A percentile compares a stretch with the other conserved stretches of the same genome.
phyloP scores from a whole-genome alignment of 2,113 vertebrate genomes.

The Oreochromis aureus region DNA sequence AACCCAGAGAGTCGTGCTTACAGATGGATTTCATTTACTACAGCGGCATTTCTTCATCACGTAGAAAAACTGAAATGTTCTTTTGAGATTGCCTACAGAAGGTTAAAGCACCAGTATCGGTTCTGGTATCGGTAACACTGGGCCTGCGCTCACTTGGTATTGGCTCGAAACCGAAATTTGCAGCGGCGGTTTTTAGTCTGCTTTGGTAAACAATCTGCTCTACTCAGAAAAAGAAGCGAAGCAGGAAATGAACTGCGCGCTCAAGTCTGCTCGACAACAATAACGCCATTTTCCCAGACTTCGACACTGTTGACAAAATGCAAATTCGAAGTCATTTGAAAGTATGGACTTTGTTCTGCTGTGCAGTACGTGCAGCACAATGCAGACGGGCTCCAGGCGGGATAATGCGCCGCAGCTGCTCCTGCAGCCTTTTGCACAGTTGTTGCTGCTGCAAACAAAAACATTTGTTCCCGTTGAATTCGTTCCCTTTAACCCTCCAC shows the following conservation, averaged over 20 bases:
- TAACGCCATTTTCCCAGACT: conserved; percentile 26
- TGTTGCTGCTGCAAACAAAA: not conserved
- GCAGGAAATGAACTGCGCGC: conserved; percentile 18
- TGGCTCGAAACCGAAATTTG: not conserved
- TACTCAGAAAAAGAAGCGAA: not conserved
- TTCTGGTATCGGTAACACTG: not conserved
- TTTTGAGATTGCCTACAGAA: not conserved
- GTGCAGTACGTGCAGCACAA: not conserved
- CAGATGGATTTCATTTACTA: not conserved
- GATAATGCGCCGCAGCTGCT: conserved; percentile 50
- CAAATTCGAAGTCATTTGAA: not conserved
- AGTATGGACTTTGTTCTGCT: not conserved
- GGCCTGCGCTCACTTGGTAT: not conserved
- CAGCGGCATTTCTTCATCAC: not conserved
- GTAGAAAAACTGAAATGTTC: not conserved
- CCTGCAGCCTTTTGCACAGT: conserved; percentile 18
- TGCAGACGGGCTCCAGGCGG: conserved; percentile 4
- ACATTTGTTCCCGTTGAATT: not conserved
- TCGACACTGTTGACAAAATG: not conserved
- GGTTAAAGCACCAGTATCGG: not conserved
- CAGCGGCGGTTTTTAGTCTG: not conserved
- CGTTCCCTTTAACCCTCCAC: not conserved
- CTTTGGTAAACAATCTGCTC: not conserved
- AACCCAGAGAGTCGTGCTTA: not conserved
- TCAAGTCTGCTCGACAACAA: not conserved